Base-by-base conservation (phyloP, 2,797 vertebrate genomes). In the Spheniscus humboldti region DNA sequence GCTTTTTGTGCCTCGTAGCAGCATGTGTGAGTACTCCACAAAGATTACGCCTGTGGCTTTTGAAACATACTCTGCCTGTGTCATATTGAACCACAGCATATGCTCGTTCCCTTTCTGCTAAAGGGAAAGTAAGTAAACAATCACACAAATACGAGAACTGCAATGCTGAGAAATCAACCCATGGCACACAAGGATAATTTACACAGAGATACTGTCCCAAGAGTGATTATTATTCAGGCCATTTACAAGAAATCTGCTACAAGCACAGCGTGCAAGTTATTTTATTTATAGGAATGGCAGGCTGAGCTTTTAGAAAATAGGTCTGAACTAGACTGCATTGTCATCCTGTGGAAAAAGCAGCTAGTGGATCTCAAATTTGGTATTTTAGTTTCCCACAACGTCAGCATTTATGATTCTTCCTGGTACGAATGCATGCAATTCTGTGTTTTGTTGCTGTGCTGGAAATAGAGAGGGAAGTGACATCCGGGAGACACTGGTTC, bases 171-270 rank as follows among this genome's bases (percentile, higher is more conserved):
- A 86, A 88, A 93, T 37, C 75, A 53, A 55, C 10, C 23, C 45
- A 47, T 24, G 37, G 57, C 33, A 73, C 30, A 52, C 19, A 75
- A 84, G 62, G 50, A 66, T 68, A 62, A 93, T 88, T 86, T 50
- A 73, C 75, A 57, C 62, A 87, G 87, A 89, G 52, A 31, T 73
- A 72, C 17, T 75, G 31, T 86, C 79, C 45, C 93, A 55, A 35
- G 69, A 92, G 66, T 86, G 60, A 83, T 86, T 83, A 77, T 76
- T 92, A 92, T 91, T 91, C 75, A 92, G 48, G n/a, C 31, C 57
- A 75, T 66, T 93, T 86, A 87, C 57, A 82, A 81, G 73, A 82
- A 85, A 86, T 75, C 55, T 62, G 33, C 69, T 63, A 48, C 30
- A 69, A 93, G 18, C 4, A 4, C 39, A 69, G 57, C 2, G 3